Base-by-base conservation (phyloP, 2,888 invertebrate genomes). In the Griposia aprilina region DNA sequence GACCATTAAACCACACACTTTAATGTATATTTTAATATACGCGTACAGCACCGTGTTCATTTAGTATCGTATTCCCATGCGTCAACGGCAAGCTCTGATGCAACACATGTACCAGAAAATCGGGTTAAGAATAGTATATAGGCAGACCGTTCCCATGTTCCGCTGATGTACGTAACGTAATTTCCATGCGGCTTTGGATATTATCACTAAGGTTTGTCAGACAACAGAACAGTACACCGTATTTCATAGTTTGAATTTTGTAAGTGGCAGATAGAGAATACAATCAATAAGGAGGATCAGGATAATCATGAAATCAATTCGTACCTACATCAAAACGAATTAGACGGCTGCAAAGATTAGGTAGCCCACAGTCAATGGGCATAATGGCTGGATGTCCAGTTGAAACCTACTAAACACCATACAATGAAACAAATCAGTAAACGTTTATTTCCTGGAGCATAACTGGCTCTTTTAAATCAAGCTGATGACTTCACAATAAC, bases 21-120 rank as follows among this genome's bases (percentile, higher is more conserved):
- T 26, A 80, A 76, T 63, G 63, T 74, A 81, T 65, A 55, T 26
- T 82, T 76, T 86, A 75, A 84, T 84, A 83, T 77, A 80, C 85
- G 81, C 84, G 83, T 84, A 80, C 77, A 78, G 78, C 79, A 75
- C 83, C 76, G 77, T 85, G 79, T 78, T 82, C 78, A 87, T 87
- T 81, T 85, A 87, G 90, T 93, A 90, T 93, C 91, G 90, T 89
- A 87, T 92, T 92, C 89, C 90, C 90, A 92, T 93, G 91, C 93
- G 93, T 93, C 93, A 94, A 92, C 90, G 85, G 88, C 83, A 83
- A 85, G 87, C 86, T 90, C 87, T 93, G 91, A 93, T 92, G 93
- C 92, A 93, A 92, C 90, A 80, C 76, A 78, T 85, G 87, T 87
- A 81, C 84, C 87, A 90, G 90, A 86, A 90, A 90, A 89, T 89